Evolutionary conservation across 1,140 invertebrate genomes (phyloP).

Genomic region (Medauroidea extradentata): DNA sequence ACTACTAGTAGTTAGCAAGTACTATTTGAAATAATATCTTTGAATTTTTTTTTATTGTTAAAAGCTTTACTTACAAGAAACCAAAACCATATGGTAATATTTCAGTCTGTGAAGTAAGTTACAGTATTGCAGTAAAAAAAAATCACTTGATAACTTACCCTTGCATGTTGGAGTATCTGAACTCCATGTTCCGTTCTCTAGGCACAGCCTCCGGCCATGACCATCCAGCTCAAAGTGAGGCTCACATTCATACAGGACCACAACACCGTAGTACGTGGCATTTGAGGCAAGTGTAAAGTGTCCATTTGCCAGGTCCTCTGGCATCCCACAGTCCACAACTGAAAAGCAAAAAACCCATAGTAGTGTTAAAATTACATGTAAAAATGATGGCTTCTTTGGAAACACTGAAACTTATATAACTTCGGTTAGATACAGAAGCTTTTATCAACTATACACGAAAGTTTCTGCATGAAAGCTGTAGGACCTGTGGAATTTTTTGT

Average conservation of each 20-base stretch:
- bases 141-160: constrained; percentile 51
- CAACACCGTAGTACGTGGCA: constrained; percentile 80
- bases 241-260: constrained; percentile 78
- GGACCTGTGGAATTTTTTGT: no score
- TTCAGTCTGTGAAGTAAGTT: no score
- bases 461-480: no score
- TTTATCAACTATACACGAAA: no score
- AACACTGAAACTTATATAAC: no score
- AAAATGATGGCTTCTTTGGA: no score
- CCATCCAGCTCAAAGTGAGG: constrained; percentile 77
- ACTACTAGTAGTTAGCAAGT: not conserved
- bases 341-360: no score
- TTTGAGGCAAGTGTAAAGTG: constrained; percentile 73
- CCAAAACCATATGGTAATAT: no score
- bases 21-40: not conserved
- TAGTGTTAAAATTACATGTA: no score
- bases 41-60: not conserved
- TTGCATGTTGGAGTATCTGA: constrained; percentile 70
- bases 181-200: constrained; percentile 86
- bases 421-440: no score
- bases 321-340: constrained; percentile 86
- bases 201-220: constrained; percentile 71
- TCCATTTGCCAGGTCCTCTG: constrained; percentile 65
- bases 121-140: constrained; percentile 9
- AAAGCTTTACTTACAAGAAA: not conserved